Percentiles rank a stretch among this genome's conserved stretches.
phyloP scores from a whole-genome alignment of 1,140 invertebrate genomes.

The Dendroctonus ponderosae region DNA sequence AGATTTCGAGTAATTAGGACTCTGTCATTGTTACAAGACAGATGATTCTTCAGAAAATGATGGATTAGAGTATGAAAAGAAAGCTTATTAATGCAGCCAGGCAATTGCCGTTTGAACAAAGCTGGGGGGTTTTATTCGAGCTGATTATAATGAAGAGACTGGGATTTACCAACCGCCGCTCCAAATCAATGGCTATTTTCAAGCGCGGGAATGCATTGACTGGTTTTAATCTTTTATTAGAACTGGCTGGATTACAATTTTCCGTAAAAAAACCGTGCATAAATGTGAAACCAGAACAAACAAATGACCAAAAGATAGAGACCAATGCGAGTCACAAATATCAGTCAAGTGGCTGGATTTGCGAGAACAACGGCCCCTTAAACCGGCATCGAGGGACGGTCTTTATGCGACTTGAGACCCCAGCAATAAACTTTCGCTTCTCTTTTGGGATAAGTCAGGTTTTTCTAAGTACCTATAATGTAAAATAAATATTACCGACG shows the following conservation, averaged over 20 bases:
- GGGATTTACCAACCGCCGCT: too few relatives aligned
- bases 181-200: too few relatives aligned
- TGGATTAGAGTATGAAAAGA: neutral
- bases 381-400: conserved; percentile 14
- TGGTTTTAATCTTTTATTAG: too few relatives aligned
- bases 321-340: conserved; percentile 1
- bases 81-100: neutral
- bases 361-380: conserved; percentile 10
- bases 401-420: conserved; percentile 14
- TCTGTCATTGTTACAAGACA: conserved; percentile 30
- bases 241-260: too few relatives aligned
- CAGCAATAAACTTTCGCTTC: conserved; percentile 11
- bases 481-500: conserved; percentile 23
- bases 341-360: conserved; percentile 21
- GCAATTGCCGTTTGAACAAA: too few relatives aligned
- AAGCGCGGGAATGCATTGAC: too few relatives aligned
- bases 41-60: conserved; percentile 16
- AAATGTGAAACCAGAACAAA: too few relatives aligned
- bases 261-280: too few relatives aligned
- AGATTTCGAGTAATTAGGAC: conserved; percentile 27
- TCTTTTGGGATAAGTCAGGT: conserved; percentile 24
- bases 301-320: too few relatives aligned
- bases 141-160: too few relatives aligned
- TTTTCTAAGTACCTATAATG: conserved; percentile 30
- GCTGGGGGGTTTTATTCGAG: too few relatives aligned